Base-by-base conservation (phyloP, 2,888 invertebrate genomes). In the Tetragonula carbonaria region DNA sequence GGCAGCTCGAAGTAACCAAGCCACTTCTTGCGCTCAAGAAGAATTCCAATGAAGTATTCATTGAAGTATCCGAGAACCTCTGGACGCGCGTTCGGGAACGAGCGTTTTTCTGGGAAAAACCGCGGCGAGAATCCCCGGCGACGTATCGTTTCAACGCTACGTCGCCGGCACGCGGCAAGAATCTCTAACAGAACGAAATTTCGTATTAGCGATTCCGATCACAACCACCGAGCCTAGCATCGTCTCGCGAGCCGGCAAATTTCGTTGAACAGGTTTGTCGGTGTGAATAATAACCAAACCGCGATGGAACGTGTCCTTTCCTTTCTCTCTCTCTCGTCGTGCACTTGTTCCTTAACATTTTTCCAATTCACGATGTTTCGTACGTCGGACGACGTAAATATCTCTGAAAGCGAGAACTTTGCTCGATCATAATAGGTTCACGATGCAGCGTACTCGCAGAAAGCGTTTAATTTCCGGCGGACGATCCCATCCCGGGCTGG, bases 391-490 rank as follows among this genome's bases (percentile, higher is more conserved):
- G 38, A 8, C 38, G 2, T 1, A 21, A 53, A 53, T 53, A 53
- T 21, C 53, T 6, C 8, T 8, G 45, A 53, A 21, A 11, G 33
- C 38, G 38, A 38, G n/a, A n/a, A 66, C 21, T 38, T 38, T 21
- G 65, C 38, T 6, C 33, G 33, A 33, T 33, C 33, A 2, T 33
- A 33, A 33, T 33, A 33, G 33, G 33, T 33, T 33, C 57, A 38
- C 38, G 59, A 55, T 71, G 50, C 55, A 23, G 59, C 28, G 28
- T 33, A 18, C 55, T 57, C 45, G 38, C 23, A 62, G 80, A 70
- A 81, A 88, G 80, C 72, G 74, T 87, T 87, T 80, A 82, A 87
- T 88, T 87, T 88, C 82, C 84, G 77, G 65, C 55, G 62, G 75
- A 82, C 63, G 38, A 50, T 57, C 53, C 8, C 8, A 50, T 57